Evolutionary conservation across 2,113 vertebrate genomes (phyloP).

Genomic region (Rhynchopsitta pachyrhyncha): DNA sequence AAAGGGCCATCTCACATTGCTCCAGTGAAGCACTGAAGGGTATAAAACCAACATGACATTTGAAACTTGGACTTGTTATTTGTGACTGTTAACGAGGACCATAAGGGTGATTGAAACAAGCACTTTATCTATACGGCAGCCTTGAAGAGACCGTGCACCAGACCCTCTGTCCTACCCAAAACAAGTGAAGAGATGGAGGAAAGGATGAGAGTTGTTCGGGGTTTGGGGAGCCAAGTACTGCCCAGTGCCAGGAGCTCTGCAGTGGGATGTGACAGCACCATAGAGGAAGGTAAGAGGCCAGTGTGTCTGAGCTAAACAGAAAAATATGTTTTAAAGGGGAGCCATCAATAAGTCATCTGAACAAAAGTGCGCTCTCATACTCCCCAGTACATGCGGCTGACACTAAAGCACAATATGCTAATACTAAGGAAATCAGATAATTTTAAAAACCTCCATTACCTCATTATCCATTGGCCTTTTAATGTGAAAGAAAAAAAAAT

Average conservation of each 20-base stretch:
- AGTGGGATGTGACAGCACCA: background rate
- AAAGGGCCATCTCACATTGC: background rate
- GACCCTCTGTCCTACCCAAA: fast-evolving
- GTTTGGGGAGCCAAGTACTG: background rate
- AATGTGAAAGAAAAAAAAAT: background rate
- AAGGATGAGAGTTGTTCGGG: background rate
- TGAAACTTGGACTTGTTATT: background rate
- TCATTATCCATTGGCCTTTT: background rate
- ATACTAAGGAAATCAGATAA: background rate
- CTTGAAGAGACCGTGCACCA: background rate
- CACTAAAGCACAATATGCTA: no score
- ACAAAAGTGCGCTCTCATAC: fast-evolving
- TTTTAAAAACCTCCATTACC: background rate
- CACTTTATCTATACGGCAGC: fast-evolving
- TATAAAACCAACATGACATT: background rate
- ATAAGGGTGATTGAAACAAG: background rate
- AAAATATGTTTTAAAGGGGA: background rate
- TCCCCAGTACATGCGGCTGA: background rate
- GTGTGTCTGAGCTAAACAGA: background rate
- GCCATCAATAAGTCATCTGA: no score
- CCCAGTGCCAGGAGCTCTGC: background rate
- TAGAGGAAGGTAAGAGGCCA: no score
- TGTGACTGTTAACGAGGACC: background rate
- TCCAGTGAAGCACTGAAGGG: background rate
- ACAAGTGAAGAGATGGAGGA: background rate